Percentiles rank a stretch among this genome's conserved stretches.
Evolutionary conservation across 2,113 vertebrate species (phyloP).

Genomic region (Channa maculata): DNA sequence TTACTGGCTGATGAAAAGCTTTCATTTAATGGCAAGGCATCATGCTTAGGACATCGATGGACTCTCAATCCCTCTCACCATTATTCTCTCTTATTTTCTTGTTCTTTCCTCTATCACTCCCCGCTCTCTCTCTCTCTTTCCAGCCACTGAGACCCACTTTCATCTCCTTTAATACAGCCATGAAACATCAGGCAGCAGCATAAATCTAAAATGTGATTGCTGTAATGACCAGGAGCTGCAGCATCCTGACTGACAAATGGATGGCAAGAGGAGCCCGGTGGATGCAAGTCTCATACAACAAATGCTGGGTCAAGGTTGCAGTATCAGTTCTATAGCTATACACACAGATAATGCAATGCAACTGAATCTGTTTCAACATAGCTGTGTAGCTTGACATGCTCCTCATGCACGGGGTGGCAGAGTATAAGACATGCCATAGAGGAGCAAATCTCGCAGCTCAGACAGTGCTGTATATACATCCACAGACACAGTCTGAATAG

Average conservation of each 20-base stretch:
- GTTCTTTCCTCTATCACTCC: not conserved
- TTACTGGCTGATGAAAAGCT: slow-evolving; percentile 42
- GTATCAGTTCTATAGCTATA: not conserved
- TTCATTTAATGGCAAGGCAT: slow-evolving; percentile 26
- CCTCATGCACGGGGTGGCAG: slow-evolving; percentile 9
- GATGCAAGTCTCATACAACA: slow-evolving; percentile 2
- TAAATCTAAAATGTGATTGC: slow-evolving; percentile 66
- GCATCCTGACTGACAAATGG: slow-evolving; percentile 38
- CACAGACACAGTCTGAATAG: slow-evolving; percentile 52
- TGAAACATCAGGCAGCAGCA: slow-evolving; percentile 67
- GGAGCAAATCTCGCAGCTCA: slow-evolving; percentile 40
- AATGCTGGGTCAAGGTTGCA: slow-evolving; percentile 38
- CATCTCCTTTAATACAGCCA: slow-evolving; percentile 72
- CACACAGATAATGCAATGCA: slow-evolving; percentile 13
- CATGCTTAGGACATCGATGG: slow-evolving; percentile 3
- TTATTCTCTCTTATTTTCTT: slow-evolving; percentile 27
- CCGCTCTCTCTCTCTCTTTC: slow-evolving; percentile 1
- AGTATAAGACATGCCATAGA: slow-evolving; percentile 5
- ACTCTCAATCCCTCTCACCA: slow-evolving; percentile 5
- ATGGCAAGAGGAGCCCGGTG: slow-evolving; percentile 13
- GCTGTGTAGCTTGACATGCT: slow-evolving; percentile 46
- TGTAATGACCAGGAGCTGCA: slow-evolving; percentile 54
- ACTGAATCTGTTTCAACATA: not conserved
- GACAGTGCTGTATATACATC: slow-evolving; percentile 46
- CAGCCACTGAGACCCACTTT: slow-evolving; percentile 62